Percentiles rank a stretch among this genome's conserved stretches.
These are phyloP conservation scores for Sarcophaga carnaria DNA, from an alignment of 2,888 invertebrate species.

Conservation along the genomic window DNA sequence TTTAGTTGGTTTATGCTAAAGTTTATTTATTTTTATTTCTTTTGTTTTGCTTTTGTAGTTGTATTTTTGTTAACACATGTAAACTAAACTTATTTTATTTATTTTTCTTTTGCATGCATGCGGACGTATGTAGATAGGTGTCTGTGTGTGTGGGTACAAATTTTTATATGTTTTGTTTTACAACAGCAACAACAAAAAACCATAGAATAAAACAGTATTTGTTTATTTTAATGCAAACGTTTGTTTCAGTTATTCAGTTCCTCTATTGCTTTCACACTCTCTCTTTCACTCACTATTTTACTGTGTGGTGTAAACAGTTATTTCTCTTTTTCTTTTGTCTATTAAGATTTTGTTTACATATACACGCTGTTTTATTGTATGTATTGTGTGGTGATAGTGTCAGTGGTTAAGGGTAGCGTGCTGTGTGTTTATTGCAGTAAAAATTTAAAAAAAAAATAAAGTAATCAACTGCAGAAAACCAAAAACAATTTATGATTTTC, in stretches of 20 bases:
- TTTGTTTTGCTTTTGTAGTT: not conserved
- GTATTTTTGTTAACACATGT: too few relatives aligned
- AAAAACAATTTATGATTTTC: slow-evolving; percentile 48
- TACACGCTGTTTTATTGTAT: not conserved
- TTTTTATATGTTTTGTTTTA: too few relatives aligned
- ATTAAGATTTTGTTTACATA: too few relatives aligned
- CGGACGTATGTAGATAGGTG: not conserved
- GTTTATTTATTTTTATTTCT: slow-evolving; percentile 9
- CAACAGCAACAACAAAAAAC: too few relatives aligned
- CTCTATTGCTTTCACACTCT: not conserved
- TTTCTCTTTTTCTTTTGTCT: too few relatives aligned
- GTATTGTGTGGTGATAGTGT: not conserved
- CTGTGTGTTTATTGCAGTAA: not conserved
- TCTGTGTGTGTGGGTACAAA: not conserved
- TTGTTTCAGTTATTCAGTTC: not conserved
- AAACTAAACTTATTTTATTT: too few relatives aligned
- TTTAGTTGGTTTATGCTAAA: slow-evolving; percentile 7
- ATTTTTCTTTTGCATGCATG: too few relatives aligned
- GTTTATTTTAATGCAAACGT: not conserved
- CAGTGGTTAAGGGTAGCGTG: not conserved
- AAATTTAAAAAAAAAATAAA: slow-evolving; percentile 17
- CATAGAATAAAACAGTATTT: not conserved
- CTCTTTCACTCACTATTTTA: not conserved
- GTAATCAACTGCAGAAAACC: slow-evolving; percentile 43
- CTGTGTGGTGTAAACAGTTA: not conserved